Conservation (phyloP, 2,888 invertebrate species). For the Noctua janthe region DNA sequence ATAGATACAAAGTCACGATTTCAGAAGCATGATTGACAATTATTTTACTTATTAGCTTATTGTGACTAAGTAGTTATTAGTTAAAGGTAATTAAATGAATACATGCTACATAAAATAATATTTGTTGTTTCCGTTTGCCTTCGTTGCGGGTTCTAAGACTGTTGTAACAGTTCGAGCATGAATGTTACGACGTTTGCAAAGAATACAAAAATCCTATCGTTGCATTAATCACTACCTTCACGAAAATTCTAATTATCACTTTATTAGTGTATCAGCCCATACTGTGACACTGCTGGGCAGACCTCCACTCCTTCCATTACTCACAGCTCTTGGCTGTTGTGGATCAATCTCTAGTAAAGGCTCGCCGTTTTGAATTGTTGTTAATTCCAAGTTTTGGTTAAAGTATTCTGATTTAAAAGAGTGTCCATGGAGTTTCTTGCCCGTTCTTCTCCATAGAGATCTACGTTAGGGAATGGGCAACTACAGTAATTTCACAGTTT, state of each 20-base stretch:
- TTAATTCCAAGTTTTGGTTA: too few relatives aligned
- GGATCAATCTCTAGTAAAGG: not conserved
- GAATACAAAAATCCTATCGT: not conserved
- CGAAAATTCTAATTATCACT: not conserved
- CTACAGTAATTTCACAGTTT: too few relatives aligned
- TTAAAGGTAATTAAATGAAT: slow-evolving; percentile 17
- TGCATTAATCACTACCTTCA: not conserved
- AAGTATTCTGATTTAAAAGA: too few relatives aligned
- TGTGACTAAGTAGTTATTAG: slow-evolving; percentile 20
- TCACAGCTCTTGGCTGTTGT: not conserved
- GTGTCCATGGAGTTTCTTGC: too few relatives aligned
- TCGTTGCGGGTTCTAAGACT: not conserved
- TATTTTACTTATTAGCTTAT: slow-evolving; percentile 28
- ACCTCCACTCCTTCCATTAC: not conserved
- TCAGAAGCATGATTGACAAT: slow-evolving; percentile 49
- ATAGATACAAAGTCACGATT: slow-evolving; percentile 51
- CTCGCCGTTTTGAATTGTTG: too few relatives aligned
- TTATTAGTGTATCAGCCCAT: not conserved
- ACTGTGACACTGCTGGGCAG: not conserved
- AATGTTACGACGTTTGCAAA: not conserved
- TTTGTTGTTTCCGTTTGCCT: not conserved
- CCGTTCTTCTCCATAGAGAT: too few relatives aligned
- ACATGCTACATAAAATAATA: not conserved
- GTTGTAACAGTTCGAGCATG: not conserved
- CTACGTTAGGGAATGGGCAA: too few relatives aligned